These are phyloP conservation scores for Percopsis transmontana DNA, from an alignment of 2,113 vertebrate species.

Conservation along the genomic window DNA sequence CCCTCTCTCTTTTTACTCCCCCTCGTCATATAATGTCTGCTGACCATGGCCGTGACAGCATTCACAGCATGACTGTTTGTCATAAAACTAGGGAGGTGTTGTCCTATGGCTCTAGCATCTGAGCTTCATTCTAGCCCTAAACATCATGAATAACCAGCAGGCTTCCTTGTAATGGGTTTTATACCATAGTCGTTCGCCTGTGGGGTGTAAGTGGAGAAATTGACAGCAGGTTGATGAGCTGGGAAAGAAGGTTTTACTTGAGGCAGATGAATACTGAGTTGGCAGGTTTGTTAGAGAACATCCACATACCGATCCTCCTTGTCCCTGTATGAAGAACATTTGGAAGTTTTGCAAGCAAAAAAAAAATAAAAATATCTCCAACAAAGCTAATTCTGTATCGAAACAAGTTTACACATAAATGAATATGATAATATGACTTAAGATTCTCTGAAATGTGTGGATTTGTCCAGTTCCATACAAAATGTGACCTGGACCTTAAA, in stretches of 20 bases:
- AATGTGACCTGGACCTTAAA: no score
- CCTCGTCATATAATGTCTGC: no score
- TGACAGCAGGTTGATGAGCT: conserved; percentile 28
- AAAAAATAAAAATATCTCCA: no score
- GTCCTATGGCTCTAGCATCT: no score
- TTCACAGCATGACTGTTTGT: conserved; percentile 25
- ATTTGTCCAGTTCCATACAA: no score
- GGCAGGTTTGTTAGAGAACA: conserved; percentile 18
- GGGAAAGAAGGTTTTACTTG: conserved; percentile 9
- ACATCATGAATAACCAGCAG: background rate
- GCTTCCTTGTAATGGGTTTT: background rate
- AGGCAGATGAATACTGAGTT: conserved; percentile 37
- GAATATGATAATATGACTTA: no score
- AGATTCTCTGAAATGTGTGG: no score
- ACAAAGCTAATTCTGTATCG: no score
- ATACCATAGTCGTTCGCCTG: conserved; percentile 14
- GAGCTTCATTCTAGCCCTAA: no score
- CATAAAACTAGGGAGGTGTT: background rate
- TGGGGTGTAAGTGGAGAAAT: conserved; percentile 5
- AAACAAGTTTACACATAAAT: no score
- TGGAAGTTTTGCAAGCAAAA: conserved; percentile 26
- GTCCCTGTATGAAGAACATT: conserved; percentile 29
- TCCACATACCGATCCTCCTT: conserved; percentile 18
- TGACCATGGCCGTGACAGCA: no score
- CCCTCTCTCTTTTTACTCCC: no score